phyloP scores from a whole-genome alignment of 2,113 vertebrate species.

The Cololabis saira region DNA sequence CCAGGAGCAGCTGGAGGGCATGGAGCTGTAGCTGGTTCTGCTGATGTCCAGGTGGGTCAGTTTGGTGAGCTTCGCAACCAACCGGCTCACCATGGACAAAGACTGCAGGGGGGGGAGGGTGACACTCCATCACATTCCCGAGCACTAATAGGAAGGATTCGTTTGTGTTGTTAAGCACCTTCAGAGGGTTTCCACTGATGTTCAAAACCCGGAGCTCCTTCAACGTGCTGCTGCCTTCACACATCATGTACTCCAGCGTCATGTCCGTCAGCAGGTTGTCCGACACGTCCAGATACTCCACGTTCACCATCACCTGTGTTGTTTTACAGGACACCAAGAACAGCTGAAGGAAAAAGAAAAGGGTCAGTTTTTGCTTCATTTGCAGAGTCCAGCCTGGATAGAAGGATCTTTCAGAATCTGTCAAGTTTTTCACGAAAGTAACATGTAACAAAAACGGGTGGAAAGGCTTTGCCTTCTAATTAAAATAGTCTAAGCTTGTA shows the following conservation, averaged over 20 bases:
- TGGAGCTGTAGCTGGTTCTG: constrained; percentile 80
- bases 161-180: constrained; percentile 28
- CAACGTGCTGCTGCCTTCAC: background rate
- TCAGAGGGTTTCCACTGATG: constrained; percentile 61
- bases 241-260: constrained; percentile 45
- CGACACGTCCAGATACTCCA: constrained; percentile 63
- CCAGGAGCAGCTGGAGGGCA: constrained; percentile 84
- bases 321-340: constrained; percentile 50
- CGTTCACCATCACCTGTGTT: constrained; percentile 16
- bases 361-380: too few species aligned
- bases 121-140: rapidly evolving
- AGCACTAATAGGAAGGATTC: rapidly evolving
- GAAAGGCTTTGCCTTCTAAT: too few species aligned
- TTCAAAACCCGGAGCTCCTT: constrained; percentile 61
- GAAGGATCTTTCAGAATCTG: too few species aligned
- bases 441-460: too few species aligned
- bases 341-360: constrained; percentile 31
- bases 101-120: constrained; percentile 46
- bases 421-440: too few species aligned
- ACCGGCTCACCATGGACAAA: constrained; percentile 27
- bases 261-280: constrained; percentile 69
- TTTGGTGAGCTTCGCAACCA: constrained; percentile 72
- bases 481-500: too few species aligned
- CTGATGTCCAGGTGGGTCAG: constrained; percentile 85
- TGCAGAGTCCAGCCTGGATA: too few species aligned